phyloP scores from a whole-genome alignment of 2,113 vertebrate genomes.

The Nothobranchius kuhntae region DNA sequence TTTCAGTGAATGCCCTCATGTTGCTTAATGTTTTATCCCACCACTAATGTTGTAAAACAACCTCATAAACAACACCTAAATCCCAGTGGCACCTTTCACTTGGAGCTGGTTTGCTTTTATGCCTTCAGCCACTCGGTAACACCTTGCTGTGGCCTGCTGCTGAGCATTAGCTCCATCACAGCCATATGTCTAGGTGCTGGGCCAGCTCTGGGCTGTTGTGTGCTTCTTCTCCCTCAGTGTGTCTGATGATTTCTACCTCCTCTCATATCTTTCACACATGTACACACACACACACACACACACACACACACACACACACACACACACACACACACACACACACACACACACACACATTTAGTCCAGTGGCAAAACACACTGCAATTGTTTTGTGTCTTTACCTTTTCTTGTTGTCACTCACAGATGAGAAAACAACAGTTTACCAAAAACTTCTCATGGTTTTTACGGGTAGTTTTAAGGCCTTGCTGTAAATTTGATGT shows the following conservation, averaged over 20 bases:
- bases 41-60: constrained; percentile 17
- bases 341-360: too few relatives aligned
- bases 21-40: constrained; percentile 5
- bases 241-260: background rate
- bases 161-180: constrained; percentile 40
- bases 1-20: background rate
- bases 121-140: constrained; percentile 28
- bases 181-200: constrained; percentile 38
- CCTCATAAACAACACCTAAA: constrained; percentile 39
- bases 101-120: constrained; percentile 11
- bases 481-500: too few relatives aligned
- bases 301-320: too few relatives aligned
- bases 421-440: background rate
- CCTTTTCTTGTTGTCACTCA: background rate
- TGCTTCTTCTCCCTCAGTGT: constrained; percentile 3
- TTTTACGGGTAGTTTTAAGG: too few relatives aligned
- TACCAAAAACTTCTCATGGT: background rate
- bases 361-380: background rate
- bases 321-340: too few relatives aligned
- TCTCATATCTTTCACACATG: constrained; percentile 14
- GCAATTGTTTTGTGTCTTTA: constrained; percentile 16
- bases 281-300: background rate
- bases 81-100: constrained; percentile 21
- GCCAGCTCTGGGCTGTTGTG: constrained; percentile 25
- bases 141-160: constrained; percentile 15